A percentile compares a stretch with the other conserved stretches of the same genome.
phyloP scores from a whole-genome alignment of 2,113 vertebrate genomes.

The Ictalurus punctatus region DNA sequence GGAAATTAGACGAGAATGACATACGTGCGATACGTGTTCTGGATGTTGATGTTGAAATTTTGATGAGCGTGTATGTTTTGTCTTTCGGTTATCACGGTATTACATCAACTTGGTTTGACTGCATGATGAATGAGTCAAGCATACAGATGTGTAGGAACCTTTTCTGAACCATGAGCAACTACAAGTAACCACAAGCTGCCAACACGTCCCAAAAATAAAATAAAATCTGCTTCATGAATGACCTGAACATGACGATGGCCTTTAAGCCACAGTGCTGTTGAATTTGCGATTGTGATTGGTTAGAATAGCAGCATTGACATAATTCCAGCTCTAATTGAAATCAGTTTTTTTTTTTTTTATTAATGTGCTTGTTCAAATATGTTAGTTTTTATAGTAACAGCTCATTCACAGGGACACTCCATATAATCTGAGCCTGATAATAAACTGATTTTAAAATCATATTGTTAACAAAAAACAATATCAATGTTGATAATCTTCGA shows the following conservation, averaged over 20 bases:
- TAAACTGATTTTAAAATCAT: neutral
- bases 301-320: neutral
- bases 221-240: neutral
- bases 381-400: neutral
- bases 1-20: neutral
- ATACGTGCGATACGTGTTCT: neutral
- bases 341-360: neutral
- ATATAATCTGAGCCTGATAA: neutral
- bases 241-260: neutral
- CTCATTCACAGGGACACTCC: neutral
- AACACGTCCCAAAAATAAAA: neutral
- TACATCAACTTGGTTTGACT: neutral
- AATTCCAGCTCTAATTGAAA: neutral
- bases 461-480: neutral
- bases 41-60: neutral
- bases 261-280: neutral
- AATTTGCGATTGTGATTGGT: neutral
- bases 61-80: slow-evolving; percentile 14
- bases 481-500: neutral
- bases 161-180: neutral
- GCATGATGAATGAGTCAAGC: neutral
- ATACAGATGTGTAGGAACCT: neutral
- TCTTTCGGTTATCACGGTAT: slow-evolving; percentile 8
- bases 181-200: neutral
- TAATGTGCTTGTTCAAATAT: neutral